Conservation (phyloP, 2,888 invertebrate genomes). For the Torymus auratus region DNA sequence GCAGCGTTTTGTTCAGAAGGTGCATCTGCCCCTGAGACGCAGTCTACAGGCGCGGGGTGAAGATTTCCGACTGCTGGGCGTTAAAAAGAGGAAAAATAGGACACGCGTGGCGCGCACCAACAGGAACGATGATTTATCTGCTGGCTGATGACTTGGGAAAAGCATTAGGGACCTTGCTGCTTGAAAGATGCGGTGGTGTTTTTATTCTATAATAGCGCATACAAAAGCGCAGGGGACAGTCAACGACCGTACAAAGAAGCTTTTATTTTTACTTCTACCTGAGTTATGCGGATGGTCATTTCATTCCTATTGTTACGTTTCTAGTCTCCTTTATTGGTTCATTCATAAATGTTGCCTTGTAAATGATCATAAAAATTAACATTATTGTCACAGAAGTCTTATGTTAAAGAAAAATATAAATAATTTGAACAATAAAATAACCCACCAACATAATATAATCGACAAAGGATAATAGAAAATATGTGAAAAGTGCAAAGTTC, state of each 20-base stretch:
- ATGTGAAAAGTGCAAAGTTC: too few relatives aligned
- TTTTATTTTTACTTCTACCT: constrained; percentile 7
- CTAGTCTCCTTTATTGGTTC: not conserved
- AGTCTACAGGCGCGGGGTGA: not conserved
- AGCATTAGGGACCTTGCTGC: not conserved
- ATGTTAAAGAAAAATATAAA: too few relatives aligned
- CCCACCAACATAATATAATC: too few relatives aligned
- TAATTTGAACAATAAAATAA: too few relatives aligned
- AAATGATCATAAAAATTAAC: too few relatives aligned
- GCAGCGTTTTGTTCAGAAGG: constrained; percentile 31
- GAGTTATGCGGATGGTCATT: constrained; percentile 21
- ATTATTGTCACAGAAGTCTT: too few relatives aligned
- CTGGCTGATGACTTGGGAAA: constrained; percentile 19
- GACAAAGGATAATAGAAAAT: too few relatives aligned
- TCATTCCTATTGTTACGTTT: constrained; percentile 21
- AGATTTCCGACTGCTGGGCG: not conserved
- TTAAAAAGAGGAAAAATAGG: not conserved
- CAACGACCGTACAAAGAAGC: not conserved
- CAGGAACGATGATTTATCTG: constrained; percentile 23
- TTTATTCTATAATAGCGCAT: not conserved
- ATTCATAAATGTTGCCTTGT: not conserved
- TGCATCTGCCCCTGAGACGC: constrained; percentile 37
- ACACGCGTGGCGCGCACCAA: too few relatives aligned
- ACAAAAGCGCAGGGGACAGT: not conserved
- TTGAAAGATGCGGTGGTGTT: not conserved